Percentiles rank a stretch among this genome's conserved stretches.
These are phyloP conservation scores for Andrena dorsata DNA, from an alignment of 2,888 invertebrate species.

Conservation along the genomic window DNA sequence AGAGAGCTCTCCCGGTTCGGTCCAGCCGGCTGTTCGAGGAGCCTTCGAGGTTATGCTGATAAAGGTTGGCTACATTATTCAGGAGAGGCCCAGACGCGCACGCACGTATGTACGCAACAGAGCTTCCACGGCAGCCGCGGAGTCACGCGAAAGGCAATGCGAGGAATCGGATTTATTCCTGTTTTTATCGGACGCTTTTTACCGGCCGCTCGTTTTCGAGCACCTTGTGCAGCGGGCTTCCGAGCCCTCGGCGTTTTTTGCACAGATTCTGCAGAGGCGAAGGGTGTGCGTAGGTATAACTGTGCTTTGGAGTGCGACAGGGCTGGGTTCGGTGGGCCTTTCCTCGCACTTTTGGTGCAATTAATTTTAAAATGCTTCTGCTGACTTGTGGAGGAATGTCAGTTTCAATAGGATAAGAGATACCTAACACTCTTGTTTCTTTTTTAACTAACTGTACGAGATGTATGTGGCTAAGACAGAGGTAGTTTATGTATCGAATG, in stretches of 20 bases:
- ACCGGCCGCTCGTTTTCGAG: not conserved
- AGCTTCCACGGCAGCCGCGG: slow-evolving; percentile 15
- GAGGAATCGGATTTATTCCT: slow-evolving; percentile 38
- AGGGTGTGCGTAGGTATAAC: not conserved
- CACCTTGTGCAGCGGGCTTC: not conserved
- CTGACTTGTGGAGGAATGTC: too few relatives aligned
- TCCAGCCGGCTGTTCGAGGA: slow-evolving; percentile 52
- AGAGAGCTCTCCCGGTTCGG: slow-evolving; percentile 45
- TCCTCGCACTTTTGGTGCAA: too few relatives aligned
- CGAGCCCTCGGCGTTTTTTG: not conserved
- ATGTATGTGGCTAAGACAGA: too few relatives aligned
- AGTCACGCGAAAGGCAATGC: slow-evolving; percentile 52
- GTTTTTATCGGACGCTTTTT: slow-evolving; percentile 30
- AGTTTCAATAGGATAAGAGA: too few relatives aligned
- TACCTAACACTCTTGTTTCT: too few relatives aligned
- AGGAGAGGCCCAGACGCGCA: slow-evolving; percentile 45
- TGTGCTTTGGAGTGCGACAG: not conserved
- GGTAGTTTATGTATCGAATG: not conserved
- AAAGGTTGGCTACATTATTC: slow-evolving; percentile 81
- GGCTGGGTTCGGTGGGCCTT: too few relatives aligned
- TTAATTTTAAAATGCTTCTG: too few relatives aligned
- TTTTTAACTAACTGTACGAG: too few relatives aligned
- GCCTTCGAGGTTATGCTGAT: slow-evolving; percentile 77
- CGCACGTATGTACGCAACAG: slow-evolving; percentile 42
- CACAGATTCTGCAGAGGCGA: not conserved